Base-by-base conservation (phyloP, 2,113 vertebrate species). In the Archocentrus centrarchus region DNA sequence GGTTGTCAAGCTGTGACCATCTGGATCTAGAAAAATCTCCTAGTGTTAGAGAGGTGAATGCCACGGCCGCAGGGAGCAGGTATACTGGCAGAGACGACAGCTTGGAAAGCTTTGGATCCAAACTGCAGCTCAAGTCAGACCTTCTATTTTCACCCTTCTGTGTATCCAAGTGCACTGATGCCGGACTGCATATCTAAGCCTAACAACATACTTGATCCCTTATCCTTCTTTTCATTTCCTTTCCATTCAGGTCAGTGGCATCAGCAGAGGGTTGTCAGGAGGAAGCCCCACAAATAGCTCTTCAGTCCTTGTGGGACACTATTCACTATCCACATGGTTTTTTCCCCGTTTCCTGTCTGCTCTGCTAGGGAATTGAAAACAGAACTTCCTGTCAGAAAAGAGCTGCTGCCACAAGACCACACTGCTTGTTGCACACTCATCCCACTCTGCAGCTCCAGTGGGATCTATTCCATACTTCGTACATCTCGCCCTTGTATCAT, bases 1-100 rank as follows among this genome's bases (percentile, higher is more conserved):
- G 79, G 76, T 47, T 93, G 87, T 92, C 90, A 93, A 80, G 86
- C 90, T 94, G 90, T 86, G 93, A 83, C 93, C 91, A 92, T 93
- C 91, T 92, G 92, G 90, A 92, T 86, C 8, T 50, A 80, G 83
- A 85, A 78, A 88, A 89, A 89, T 88, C 85, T 89, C 88, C 86
- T 3, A 10, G 83, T 68, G 89, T 70, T 86, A 81, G 22, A 83
- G 83, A 86, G 90, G 91, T 59, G 53, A 83, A 82, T 84, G 83
- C 86, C 66, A 39, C 2, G 53, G 81, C 86, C 30, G 15, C 70
- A 76, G 92, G 84, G 88, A 94, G 88, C 80, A 86, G 76, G 87
- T 88, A 70, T 62, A 76, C 78, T 91, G 88, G 90, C 88, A 90
- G 83, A 77, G 61, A 78, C 55, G 53, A 86, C 82, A 87, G 80